Conservation (phyloP, 1,140 invertebrate species). For the Idris sp. region DNA sequence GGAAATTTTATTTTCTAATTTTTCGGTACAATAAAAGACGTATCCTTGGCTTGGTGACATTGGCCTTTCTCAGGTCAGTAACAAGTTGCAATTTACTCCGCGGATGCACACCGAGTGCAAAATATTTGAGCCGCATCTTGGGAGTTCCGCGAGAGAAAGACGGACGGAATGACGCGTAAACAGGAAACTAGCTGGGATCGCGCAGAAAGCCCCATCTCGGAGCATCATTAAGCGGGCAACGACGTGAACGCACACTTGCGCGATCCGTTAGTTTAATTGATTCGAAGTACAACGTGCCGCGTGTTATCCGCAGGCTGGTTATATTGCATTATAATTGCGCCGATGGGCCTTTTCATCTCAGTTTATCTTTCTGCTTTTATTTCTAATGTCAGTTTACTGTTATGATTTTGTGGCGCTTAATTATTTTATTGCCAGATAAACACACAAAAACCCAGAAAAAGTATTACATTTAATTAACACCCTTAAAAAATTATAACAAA, state of each 20-base stretch:
- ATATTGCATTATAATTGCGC: slow-evolving; percentile 55
- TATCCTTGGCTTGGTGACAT: slow-evolving; percentile 50
- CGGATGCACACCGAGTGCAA: slow-evolving; percentile 17
- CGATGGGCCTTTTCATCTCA: slow-evolving; percentile 20
- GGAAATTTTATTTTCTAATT: too few relatives aligned
- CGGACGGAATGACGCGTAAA: slow-evolving; percentile 61
- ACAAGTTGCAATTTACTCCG: slow-evolving; percentile 42
- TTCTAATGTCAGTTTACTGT: slow-evolving; percentile 52
- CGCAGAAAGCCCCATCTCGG: slow-evolving; percentile 68
- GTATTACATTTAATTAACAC: too few relatives aligned
- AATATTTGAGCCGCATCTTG: slow-evolving; percentile 52
- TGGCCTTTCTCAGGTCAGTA: slow-evolving; percentile 45
- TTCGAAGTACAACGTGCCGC: slow-evolving; percentile 52
- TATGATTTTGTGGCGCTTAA: slow-evolving; percentile 53
- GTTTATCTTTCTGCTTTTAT: slow-evolving; percentile 25
- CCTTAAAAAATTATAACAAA: too few relatives aligned
- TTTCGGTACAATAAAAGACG: too few relatives aligned
- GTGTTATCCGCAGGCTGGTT: slow-evolving; percentile 44
- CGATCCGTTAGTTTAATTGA: slow-evolving; percentile 62
- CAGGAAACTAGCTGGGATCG: slow-evolving; percentile 64
- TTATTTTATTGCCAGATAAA: slow-evolving; percentile 48
- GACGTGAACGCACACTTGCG: slow-evolving; percentile 55
- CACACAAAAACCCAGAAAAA: too few relatives aligned
- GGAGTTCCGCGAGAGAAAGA: slow-evolving; percentile 52
- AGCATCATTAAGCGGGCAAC: slow-evolving; percentile 70